These are phyloP conservation scores for Ametastegia equiseti DNA, from an alignment of 2,888 invertebrate species.

Conservation along the genomic window DNA sequence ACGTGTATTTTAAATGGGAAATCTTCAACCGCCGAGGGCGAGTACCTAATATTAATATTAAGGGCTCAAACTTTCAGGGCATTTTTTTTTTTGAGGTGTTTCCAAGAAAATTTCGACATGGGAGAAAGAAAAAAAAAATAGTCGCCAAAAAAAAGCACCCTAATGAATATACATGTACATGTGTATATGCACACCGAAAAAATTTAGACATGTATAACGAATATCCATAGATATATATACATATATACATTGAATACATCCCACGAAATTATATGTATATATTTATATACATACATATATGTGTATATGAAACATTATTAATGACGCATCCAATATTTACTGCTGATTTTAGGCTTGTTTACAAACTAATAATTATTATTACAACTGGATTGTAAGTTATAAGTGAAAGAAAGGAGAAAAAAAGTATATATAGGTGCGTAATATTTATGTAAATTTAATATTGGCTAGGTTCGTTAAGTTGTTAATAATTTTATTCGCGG, in stretches of 20 bases:
- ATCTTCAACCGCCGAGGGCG: too few relatives aligned
- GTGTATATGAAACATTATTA: conserved; percentile 52
- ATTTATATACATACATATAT: conserved; percentile 6
- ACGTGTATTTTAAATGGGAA: too few relatives aligned
- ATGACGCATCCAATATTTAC: conserved; percentile 41
- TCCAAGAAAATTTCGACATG: too few relatives aligned
- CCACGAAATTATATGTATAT: not conserved
- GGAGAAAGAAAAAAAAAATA: too few relatives aligned
- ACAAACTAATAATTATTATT: conserved; percentile 21
- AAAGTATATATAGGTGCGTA: not conserved
- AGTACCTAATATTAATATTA: too few relatives aligned
- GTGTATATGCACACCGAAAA: not conserved
- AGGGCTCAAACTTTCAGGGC: too few relatives aligned
- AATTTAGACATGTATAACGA: not conserved
- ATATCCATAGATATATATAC: not conserved
- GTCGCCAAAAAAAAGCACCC: too few relatives aligned
- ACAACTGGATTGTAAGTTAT: conserved; percentile 44
- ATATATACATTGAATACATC: not conserved
- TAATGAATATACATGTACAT: not conserved
- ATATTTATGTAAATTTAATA: conserved; percentile 32
- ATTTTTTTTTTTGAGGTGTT: too few relatives aligned
- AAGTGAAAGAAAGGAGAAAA: too few relatives aligned
- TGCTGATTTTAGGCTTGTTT: conserved; percentile 48
- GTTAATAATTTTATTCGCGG: conserved; percentile 46
- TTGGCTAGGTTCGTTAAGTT: conserved; percentile 45